phyloP scores from a whole-genome alignment of 35 echinoderm and acorn worm genomes.

The Acanthaster planci region DNA sequence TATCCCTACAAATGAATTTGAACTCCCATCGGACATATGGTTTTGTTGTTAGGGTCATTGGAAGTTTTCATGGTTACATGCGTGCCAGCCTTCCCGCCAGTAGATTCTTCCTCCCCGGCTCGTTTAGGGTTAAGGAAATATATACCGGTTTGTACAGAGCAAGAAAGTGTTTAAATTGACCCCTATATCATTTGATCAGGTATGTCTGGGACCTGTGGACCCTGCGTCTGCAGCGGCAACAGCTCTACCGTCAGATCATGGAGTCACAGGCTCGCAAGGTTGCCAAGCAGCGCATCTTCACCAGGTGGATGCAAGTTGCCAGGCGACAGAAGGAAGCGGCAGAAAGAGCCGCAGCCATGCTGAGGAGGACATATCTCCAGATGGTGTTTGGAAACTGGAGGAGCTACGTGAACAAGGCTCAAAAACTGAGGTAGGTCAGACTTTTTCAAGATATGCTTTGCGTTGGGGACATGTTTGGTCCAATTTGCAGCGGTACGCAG shows the following conservation, averaged over 20 bases:
- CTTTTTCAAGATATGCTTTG: too few relatives aligned
- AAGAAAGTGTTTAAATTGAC: background rate
- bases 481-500: too few relatives aligned
- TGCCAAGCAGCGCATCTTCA: background rate
- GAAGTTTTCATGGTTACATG: too few relatives aligned
- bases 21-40: too few relatives aligned
- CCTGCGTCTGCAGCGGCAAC: constrained; percentile 21
- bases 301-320: constrained; percentile 27
- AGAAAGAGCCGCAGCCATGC: background rate
- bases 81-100: background rate
- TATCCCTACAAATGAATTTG: too few relatives aligned
- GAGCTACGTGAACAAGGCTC: background rate
- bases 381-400: constrained; percentile 18
- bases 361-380: background rate
- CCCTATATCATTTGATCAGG: background rate
- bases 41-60: too few relatives aligned
- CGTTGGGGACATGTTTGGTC: too few relatives aligned
- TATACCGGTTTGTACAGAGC: background rate
- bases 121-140: background rate
- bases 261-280: constrained; percentile 35
- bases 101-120: background rate
- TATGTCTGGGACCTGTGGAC: constrained; percentile 45
- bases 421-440: constrained; percentile 18
- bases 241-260: constrained; percentile 28
- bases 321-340: background rate